These are phyloP conservation scores for Lepus europaeus DNA, from an alignment of 2,113 vertebrate species.

Conservation along the genomic window DNA sequence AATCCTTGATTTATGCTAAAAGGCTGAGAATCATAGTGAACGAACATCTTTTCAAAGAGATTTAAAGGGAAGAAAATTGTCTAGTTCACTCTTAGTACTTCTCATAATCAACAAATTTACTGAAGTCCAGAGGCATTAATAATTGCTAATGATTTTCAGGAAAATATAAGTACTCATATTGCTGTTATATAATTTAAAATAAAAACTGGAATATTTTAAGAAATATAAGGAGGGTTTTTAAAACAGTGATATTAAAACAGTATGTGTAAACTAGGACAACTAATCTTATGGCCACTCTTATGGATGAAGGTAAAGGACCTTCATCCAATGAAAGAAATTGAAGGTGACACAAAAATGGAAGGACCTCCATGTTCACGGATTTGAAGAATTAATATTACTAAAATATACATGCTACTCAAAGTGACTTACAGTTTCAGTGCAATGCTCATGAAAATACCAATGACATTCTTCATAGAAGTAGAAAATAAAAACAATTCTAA, in stretches of 20 bases:
- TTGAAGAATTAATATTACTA: too few relatives aligned
- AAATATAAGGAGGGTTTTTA: neutral
- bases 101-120: neutral
- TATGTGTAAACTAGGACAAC: neutral
- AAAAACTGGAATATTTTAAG: neutral
- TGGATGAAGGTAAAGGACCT: too few relatives aligned
- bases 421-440: too few relatives aligned
- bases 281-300: neutral
- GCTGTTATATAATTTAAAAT: neutral
- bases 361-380: too few relatives aligned
- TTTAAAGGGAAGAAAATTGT: neutral
- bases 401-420: too few relatives aligned
- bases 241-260: neutral
- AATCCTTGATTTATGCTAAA: slow-evolving; percentile 52
- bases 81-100: neutral
- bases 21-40: neutral
- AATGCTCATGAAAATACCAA: too few relatives aligned
- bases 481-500: too few relatives aligned
- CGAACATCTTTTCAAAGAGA: neutral
- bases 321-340: neutral
- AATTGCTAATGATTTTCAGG: slow-evolving; percentile 27
- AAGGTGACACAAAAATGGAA: too few relatives aligned
- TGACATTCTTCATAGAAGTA: too few relatives aligned
- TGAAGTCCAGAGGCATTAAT: neutral
- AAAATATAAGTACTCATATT: neutral